Base-by-base conservation (phyloP, 1,140 invertebrate species). In the Orius laevigatus region DNA sequence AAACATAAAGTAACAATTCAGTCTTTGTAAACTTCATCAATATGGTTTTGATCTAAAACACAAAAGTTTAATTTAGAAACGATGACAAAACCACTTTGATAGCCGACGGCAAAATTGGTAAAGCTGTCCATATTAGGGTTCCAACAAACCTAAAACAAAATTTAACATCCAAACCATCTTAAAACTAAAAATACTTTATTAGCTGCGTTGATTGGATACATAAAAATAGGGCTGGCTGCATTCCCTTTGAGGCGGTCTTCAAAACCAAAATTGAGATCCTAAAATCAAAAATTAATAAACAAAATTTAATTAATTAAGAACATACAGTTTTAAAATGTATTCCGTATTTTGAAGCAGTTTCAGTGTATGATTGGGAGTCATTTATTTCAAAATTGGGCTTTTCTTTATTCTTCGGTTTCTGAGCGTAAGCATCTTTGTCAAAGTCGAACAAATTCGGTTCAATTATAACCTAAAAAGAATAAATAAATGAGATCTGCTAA, bases 91-190 rank as follows among this genome's bases (percentile, higher is more conserved):
- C 68, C 68, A 53, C 63, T 67, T 54, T 69, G 64, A 49, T 68
- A 65, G 4, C 65, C 65, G 3, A 52, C 55, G 3, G 59, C 60
- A 10, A 69, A 49, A 63, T 64, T 68, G 8, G 64, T 49, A 48
- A 66, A 66, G 56, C 65, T 66, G 59, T 60, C 66, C 2, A 57
- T 36, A 54, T 69, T 70, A 20, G 65, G 63, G 56, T 68, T 69
- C 66, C 66, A 70, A 3, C 60, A 52, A 11, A 68, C 49, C 65
- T 66, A 49, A 25, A 56, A 50, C 16, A 47, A 20, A 49, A 45
- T 36, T 48, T 32, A 46, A 53, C 14, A 31, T 36, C 18, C 46
- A 46, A n/a, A 48, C 47, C 20, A 43, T 34, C 3, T 34, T 15
- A 16, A 6, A 18, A 44, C 18, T 10, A 1, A 41, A 16, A 18